Evolutionary conservation across 1,140 invertebrate species (phyloP).

Genomic region (Antheraea mylitta): DNA sequence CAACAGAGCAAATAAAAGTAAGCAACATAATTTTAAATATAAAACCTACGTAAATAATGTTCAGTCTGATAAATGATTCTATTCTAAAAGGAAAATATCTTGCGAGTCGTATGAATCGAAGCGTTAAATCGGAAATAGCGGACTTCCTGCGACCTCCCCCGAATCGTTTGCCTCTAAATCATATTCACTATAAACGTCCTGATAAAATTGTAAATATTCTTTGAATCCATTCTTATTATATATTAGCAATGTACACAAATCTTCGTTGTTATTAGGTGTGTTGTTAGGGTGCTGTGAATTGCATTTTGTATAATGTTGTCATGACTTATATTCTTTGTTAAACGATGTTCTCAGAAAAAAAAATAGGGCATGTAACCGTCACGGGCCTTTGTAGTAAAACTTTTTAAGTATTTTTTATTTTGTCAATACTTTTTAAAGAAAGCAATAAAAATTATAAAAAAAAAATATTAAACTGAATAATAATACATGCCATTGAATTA

Average conservation of each 20-base stretch:
- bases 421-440: too few species aligned
- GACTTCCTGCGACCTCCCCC: slow-evolving; percentile 37
- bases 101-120: slow-evolving; percentile 28
- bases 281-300: too few species aligned
- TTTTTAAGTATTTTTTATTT: too few species aligned
- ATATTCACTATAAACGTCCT: slow-evolving; percentile 53
- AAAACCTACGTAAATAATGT: slow-evolving; percentile 1
- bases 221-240: slow-evolving; percentile 51
- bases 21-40: background rate
- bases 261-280: background rate
- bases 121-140: slow-evolving; percentile 62
- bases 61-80: background rate
- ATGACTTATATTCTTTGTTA: too few species aligned
- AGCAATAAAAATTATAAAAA: too few species aligned
- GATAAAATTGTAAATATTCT: slow-evolving; percentile 61
- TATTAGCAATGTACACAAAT: slow-evolving; percentile 39
- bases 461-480: too few species aligned
- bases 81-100: slow-evolving; percentile 21
- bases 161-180: slow-evolving; percentile 53
- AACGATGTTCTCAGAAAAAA: too few species aligned
- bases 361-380: too few species aligned
- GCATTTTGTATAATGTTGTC: too few species aligned
- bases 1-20: too few species aligned
- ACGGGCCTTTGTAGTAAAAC: too few species aligned
- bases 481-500: too few species aligned